Base-by-base conservation (phyloP, 2,113 vertebrate species). In the Takifugu bimaculatus region DNA sequence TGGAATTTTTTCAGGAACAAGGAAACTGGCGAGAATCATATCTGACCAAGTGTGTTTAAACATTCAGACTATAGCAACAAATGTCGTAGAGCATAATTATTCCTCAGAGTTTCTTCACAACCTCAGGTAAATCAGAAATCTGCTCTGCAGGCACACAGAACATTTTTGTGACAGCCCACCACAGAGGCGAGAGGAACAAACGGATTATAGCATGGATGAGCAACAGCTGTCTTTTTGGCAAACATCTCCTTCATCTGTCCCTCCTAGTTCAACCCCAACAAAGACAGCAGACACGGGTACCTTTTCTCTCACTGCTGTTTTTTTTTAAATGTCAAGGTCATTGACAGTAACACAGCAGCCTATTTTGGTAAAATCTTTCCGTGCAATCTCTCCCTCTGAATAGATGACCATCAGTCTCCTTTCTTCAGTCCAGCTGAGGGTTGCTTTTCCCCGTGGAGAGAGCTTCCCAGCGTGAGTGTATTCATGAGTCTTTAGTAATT, bases 101-200 rank as follows among this genome's bases (percentile, higher is more conserved):
- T 49, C 13, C 3, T 14, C 26, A 12, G 1, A 54, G 42, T 61
- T 27, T 10, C 6, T 57, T 13, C 6, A 35, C 13, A 45, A 45
- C 13, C 44, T 45, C 44, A 45, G 4, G 14, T 47, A 54, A 32
- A 61, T 5, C 6, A 57, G 53, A 54, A 32, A 61, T 5, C 6
- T 60, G 53, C 74, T 4, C 13, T 69, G 51, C 71, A 96, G 94
- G 81, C 95, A 93, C 50, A 77, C 95, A 32, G 91, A 93, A 3
- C 90, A 92, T 43, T 96, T 96, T 82, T 93, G 93, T 45, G 88
- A 87, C 20, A 93, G 93, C 68, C 88, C 43, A 39, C 94, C 94
- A 6, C 88, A 85, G 63, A 95, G 92, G 77, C 87, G 91, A 57
- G 85, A 88, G 62, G 91, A 95, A 26, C 68, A 76, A 49, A 53